These are phyloP conservation scores for Melanchra persicariae DNA, from an alignment of 2,888 invertebrate species.

Conservation along the genomic window DNA sequence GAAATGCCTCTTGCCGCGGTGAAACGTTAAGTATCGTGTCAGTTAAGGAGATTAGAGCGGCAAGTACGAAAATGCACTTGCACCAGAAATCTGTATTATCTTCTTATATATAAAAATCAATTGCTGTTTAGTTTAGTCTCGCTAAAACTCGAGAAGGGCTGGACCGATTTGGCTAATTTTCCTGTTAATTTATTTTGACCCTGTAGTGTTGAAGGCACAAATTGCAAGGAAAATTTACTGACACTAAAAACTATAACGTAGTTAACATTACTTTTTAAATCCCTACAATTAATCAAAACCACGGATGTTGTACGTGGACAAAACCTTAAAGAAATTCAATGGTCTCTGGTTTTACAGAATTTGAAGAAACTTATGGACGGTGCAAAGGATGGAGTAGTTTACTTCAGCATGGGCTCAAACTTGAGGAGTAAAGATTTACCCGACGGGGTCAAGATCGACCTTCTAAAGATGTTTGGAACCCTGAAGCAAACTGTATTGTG, in stretches of 20 bases:
- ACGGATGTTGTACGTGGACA: neutral
- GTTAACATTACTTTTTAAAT: too few relatives aligned
- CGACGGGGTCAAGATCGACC: constrained; percentile 69
- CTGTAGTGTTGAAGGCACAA: too few relatives aligned
- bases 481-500: constrained; percentile 87
- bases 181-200: too few relatives aligned
- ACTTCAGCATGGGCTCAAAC: constrained; percentile 88
- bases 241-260: too few relatives aligned
- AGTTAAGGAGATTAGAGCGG: neutral
- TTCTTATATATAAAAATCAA: too few relatives aligned
- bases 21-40: neutral
- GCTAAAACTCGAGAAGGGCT: too few relatives aligned
- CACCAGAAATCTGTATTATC: too few relatives aligned
- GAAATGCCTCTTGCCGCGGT: neutral
- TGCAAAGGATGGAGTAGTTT: constrained; percentile 84
- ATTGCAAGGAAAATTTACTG: too few relatives aligned
- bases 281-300: too few relatives aligned
- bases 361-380: constrained; percentile 82
- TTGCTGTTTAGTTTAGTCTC: too few relatives aligned
- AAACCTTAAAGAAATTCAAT: neutral
- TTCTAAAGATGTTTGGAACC: constrained; percentile 80
- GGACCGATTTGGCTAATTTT: too few relatives aligned
- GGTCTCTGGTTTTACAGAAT: constrained; percentile 71
- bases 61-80: neutral
- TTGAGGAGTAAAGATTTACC: constrained; percentile 80